A percentile compares a stretch with the other conserved stretches of the same genome.
These are phyloP conservation scores for Triplophysa yarkandensis DNA, from an alignment of 2,797 vertebrate species.

Conservation along the genomic window DNA sequence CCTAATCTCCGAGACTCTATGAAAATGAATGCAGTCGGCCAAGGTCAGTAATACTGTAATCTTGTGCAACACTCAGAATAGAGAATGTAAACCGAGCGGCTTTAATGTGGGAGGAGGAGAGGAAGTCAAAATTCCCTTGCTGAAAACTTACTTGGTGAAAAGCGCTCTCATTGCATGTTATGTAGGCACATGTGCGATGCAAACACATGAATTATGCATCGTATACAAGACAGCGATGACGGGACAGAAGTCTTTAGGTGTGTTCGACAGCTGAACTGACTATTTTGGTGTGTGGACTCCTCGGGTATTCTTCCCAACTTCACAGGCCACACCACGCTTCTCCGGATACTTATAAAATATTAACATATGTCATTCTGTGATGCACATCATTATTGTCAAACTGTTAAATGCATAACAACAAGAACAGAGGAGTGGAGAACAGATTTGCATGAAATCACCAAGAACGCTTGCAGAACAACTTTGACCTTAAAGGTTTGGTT, in stretches of 20 bases:
- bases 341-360: conserved; percentile 37
- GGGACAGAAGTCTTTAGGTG: conserved; percentile 3
- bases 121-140: conserved; percentile 18
- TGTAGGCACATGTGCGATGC: conserved; percentile 24
- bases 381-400: conserved; percentile 32
- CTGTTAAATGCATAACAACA: conserved; percentile 28
- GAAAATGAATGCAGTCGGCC: conserved; percentile 35
- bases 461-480: conserved; percentile 12
- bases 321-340: neutral
- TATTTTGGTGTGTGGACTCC: neutral
- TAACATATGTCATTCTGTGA: conserved; percentile 23
- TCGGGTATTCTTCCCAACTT: neutral
- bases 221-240: conserved; percentile 13
- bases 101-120: conserved; percentile 18
- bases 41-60: conserved; percentile 39
- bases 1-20: conserved; percentile 23
- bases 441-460: conserved; percentile 30
- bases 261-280: conserved; percentile 10
- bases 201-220: conserved; percentile 43
- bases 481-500: conserved; percentile 12
- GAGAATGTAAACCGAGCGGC: conserved; percentile 23
- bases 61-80: conserved; percentile 31
- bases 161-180: neutral
- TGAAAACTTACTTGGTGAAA: conserved; percentile 9
- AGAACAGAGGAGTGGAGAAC: neutral